Conservation (phyloP, 2,888 invertebrate genomes). For the Bombyx huttoni region DNA sequence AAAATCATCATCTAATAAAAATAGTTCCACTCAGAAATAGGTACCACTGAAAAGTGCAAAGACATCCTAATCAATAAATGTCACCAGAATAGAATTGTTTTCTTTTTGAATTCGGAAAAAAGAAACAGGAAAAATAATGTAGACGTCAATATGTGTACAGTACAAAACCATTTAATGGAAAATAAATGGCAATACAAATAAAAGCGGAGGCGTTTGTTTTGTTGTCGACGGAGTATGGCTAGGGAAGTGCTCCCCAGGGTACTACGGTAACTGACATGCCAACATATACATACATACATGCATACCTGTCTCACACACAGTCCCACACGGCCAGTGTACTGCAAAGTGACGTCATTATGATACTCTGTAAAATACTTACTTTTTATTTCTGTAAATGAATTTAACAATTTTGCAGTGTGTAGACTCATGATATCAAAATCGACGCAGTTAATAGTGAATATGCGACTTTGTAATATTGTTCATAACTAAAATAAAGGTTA, state of each 20-base stretch:
- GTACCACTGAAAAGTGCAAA: not conserved
- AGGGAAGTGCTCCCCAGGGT: slow-evolving; percentile 11
- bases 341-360: not conserved
- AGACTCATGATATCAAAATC: too few species aligned
- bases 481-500: too few species aligned
- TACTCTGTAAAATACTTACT: too few species aligned
- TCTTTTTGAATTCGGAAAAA: not conserved
- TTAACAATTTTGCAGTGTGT: too few species aligned
- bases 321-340: not conserved
- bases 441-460: too few species aligned
- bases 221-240: slow-evolving; percentile 7
- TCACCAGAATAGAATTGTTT: not conserved
- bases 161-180: slow-evolving; percentile 3
- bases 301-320: not conserved
- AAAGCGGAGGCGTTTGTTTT: slow-evolving; percentile 9
- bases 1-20: too few species aligned
- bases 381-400: too few species aligned
- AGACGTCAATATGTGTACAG: not conserved
- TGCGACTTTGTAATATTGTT: too few species aligned
- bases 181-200: slow-evolving; percentile 8
- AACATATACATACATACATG: not conserved
- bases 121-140: not conserved
- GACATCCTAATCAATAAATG: not conserved
- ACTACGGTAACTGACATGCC: slow-evolving; percentile 5
- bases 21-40: too few species aligned